phyloP scores from a whole-genome alignment of 2,888 invertebrate species.

The Dorcus hopei region DNA sequence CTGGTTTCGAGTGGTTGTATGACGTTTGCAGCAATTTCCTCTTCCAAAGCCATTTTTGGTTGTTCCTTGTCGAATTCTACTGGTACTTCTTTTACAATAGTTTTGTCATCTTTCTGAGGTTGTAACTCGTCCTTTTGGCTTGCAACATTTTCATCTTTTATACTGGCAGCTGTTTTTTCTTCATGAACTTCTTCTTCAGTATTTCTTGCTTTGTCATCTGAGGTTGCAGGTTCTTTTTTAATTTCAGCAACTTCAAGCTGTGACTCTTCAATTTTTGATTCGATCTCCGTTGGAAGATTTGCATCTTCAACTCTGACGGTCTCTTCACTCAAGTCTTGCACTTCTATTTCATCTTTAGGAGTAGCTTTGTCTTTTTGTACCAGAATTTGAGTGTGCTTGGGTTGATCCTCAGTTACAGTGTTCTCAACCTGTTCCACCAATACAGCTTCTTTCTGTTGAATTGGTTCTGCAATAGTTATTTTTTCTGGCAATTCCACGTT shows the following conservation, averaged over 20 bases:
- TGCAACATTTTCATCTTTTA: not conserved
- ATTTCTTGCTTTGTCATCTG: not conserved
- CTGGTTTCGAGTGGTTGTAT: too few relatives aligned
- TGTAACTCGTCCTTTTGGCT: not conserved
- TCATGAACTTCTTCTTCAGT: not conserved
- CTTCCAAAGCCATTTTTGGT: constrained; percentile 10
- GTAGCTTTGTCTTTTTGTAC: not conserved
- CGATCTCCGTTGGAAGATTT: not conserved
- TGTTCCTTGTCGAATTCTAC: not conserved
- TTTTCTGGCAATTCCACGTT: too few relatives aligned
- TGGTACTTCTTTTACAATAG: not conserved
- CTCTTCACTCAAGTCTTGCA: not conserved
- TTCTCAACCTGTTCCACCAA: too few relatives aligned
- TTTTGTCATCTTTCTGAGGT: too few relatives aligned
- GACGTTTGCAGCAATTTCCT: not conserved
- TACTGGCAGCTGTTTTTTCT: not conserved
- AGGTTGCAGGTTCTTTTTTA: not conserved
- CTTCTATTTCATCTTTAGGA: not conserved
- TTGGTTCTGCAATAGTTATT: too few relatives aligned
- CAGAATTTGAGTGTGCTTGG: too few relatives aligned
- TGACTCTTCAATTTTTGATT: constrained; percentile 2
- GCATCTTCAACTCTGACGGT: not conserved
- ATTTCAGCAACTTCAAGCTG: constrained; percentile 3
- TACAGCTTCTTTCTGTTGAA: too few relatives aligned
- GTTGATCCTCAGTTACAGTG: too few relatives aligned